Evolutionary conservation across 1,140 invertebrate species (phyloP).

Genomic region (Adelges cooleyi): DNA sequence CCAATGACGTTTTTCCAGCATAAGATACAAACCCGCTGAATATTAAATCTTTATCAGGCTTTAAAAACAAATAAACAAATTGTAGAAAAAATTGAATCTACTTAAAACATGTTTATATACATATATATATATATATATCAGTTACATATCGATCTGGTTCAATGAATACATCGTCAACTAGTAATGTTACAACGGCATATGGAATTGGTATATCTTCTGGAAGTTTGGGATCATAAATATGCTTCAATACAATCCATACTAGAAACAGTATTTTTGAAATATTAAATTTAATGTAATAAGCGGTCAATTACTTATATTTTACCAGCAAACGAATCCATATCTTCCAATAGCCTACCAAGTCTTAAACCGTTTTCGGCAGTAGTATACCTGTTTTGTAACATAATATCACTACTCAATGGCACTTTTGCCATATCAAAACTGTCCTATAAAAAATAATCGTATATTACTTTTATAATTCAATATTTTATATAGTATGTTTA

Average conservation of each 20-base stretch:
- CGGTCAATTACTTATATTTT: slow-evolving; percentile 18
- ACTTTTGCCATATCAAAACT: slow-evolving; percentile 56
- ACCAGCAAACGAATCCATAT: slow-evolving; percentile 69
- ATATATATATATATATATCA: slow-evolving; percentile 30
- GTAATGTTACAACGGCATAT: slow-evolving; percentile 59
- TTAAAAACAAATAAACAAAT: slow-evolving; percentile 27
- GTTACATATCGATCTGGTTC: slow-evolving; percentile 41
- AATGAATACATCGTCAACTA: slow-evolving; percentile 60
- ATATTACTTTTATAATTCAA: too few relatives aligned
- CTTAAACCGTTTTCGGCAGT: slow-evolving; percentile 52
- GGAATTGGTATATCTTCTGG: slow-evolving; percentile 44
- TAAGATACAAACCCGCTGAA: slow-evolving; percentile 63
- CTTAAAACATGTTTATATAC: too few relatives aligned
- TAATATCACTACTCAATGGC: slow-evolving; percentile 49
- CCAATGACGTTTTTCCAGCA: slow-evolving; percentile 60
- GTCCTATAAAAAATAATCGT: slow-evolving; percentile 40
- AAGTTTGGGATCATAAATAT: slow-evolving; percentile 48
- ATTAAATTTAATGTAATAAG: not conserved
- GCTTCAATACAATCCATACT: slow-evolving; percentile 57
- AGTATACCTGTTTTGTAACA: slow-evolving; percentile 55
- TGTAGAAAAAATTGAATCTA: too few relatives aligned
- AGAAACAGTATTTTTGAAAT: slow-evolving; percentile 33
- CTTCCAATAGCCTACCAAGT: slow-evolving; percentile 61
- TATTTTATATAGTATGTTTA: too few relatives aligned
- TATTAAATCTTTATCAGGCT: slow-evolving; percentile 51